Base-by-base conservation (phyloP, 2,113 vertebrate genomes). In the Microtus oregoni region DNA sequence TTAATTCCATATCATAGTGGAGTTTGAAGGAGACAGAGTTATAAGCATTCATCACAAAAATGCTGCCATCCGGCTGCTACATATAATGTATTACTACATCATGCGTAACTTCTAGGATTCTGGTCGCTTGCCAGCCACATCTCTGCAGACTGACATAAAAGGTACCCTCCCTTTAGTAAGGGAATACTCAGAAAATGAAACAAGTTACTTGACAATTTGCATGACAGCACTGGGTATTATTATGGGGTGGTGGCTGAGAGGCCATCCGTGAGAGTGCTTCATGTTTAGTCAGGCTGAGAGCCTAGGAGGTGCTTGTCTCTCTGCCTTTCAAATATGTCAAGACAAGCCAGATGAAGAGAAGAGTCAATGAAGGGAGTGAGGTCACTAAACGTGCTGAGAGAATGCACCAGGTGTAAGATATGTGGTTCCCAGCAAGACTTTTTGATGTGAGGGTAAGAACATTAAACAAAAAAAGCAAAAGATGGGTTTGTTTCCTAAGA, bases 271-370 rank as follows among this genome's bases (percentile, higher is more conserved):
- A 76, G 75, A 92, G 14, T n/a, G 38, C 38, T 83, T 94, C 30
- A 5, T 50, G 26, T 82, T 78, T 47, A 63, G 55, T 65, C 19
- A 90, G 87, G 78, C n/a, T 19, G 47, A 90, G 47, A 90, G 94
- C 87, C 79, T 83, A 86, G 55, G n/a, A 81, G 38, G n/a, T 20
- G 7, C 65, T 90, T 50, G 47, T 63, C 72, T 47, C 12, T 95
- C 15, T 94, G 81, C 61, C 41, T 85, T 86, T 95, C 83, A 96
- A 63, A 52, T 20, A 14, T 47, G 50, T 95, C 83, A 90, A 77
- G 91, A 55, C 93, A 77, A 90, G 26, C 19, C 85, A 38, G 44
- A 13, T 1, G 28, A 12, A 75, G 22, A 76, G 41, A 87, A 50
- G 61, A 65, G 30, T 83, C 63, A 20, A 38, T 32, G 38, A 76